Base-by-base conservation (phyloP, 2,797 vertebrate species). In the Sebastolobus altivelis region DNA sequence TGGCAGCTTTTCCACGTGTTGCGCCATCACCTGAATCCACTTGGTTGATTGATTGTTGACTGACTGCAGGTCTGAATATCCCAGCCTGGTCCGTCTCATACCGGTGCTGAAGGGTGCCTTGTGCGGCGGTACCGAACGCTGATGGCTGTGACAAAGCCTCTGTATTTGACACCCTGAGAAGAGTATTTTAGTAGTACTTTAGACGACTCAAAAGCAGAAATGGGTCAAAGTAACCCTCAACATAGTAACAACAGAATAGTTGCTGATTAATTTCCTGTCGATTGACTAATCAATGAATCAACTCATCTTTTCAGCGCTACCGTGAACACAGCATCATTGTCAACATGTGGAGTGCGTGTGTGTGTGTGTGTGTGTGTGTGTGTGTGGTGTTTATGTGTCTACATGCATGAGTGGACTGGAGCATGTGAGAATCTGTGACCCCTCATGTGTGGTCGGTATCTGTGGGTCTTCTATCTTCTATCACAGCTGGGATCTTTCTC, bases 401-500 rank as follows among this genome's bases (percentile, higher is more conserved):
- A 0, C 69, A 63, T 73, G 84, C 79, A 77, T 88, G 87, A 81
- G 66, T 20, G 29, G 46, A 54, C 56, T 2, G 27, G 63, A 65
- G 68, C 84, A 66, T 56, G 65, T 74, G 82, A 71, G 72, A 46
- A 38, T 80, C 43, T 35, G 84, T 72, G 84, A 88, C 62, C 89
- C 81, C 67, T 74, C 71, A 74, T 88, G 90, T 90, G 89, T 87
- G 93, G 87, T 85, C 89, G 69, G 68, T 73, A 62, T 85, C 81
- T 78, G 40, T 61, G 59, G 75, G 72, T 63, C 75, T 43, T 8
- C 12, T 80, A 80, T 92, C 77, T 60, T 16, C 12, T 80, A 80
- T 92, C 88, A 78, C 27, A 22, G 25, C 33, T 69, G 8, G 22
- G 70, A 90, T 92, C 87, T 88, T 58, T 68, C 79, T 84, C 80